Evolutionary conservation across 2,113 vertebrate genomes (phyloP).

Genomic region (Rutilus rutilus): DNA sequence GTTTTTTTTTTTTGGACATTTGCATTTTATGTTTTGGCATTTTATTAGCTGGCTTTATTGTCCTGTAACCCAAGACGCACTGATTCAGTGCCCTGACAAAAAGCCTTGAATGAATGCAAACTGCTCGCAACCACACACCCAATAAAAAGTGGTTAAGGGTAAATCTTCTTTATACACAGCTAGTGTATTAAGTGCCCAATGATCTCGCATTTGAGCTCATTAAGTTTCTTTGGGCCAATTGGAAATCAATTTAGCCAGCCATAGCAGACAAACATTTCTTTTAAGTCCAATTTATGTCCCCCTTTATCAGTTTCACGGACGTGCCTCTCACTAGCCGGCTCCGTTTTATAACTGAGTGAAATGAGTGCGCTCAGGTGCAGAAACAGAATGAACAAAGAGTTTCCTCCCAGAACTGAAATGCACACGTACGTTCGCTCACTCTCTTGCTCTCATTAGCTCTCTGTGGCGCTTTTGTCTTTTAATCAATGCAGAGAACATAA

Average conservation of each 20-base stretch:
- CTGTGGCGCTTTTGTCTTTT: conserved; percentile 37
- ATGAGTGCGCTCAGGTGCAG: background rate
- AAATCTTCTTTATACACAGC: conserved; percentile 8
- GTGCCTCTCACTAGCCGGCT: background rate
- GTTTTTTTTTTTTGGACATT: no score
- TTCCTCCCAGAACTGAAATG: background rate
- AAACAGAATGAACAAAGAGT: background rate
- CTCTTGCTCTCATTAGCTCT: conserved; percentile 31
- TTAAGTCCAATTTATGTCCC: conserved; percentile 15
- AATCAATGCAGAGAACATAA: conserved; percentile 44
- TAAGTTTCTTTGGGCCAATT: conserved; percentile 24
- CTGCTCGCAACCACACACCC: background rate
- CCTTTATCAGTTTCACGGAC: conserved; percentile 26
- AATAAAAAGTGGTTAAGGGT: conserved; percentile 15
- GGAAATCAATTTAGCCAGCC: conserved; percentile 29
- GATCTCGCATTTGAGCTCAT: conserved; percentile 40
- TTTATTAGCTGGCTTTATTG: background rate
- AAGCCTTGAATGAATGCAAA: background rate
- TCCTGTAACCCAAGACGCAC: background rate
- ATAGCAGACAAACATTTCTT: conserved; percentile 7
- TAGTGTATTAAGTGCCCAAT: background rate
- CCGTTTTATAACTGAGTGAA: background rate
- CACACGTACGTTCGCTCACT: background rate
- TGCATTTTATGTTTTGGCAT: background rate
- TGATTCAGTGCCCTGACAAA: background rate